These are phyloP conservation scores for Cygnus olor DNA, from an alignment of 2,797 vertebrate species.

Conservation along the genomic window DNA sequence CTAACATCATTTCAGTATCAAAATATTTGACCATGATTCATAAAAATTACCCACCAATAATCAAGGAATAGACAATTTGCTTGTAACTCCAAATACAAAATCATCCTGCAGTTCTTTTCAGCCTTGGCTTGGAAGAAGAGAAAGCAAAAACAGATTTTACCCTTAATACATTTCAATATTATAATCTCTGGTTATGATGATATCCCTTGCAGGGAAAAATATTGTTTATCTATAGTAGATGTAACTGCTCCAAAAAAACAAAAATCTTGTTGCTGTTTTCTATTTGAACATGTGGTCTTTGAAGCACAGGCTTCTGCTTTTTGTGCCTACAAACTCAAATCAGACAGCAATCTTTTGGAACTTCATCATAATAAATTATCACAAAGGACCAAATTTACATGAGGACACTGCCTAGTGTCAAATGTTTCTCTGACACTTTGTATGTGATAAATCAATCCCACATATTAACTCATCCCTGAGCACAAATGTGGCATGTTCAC, in stretches of 20 bases:
- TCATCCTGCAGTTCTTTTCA: not conserved
- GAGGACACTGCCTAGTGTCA: not conserved
- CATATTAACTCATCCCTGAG: not conserved
- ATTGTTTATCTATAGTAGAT: not conserved
- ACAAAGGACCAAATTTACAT: constrained; percentile 3
- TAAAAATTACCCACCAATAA: not conserved
- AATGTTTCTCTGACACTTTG: not conserved
- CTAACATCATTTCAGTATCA: not conserved
- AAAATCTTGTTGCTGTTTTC: not conserved
- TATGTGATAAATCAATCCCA: not conserved
- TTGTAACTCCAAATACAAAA: not conserved
- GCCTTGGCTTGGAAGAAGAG: not conserved
- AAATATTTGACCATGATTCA: not conserved
- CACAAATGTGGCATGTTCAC: not conserved
- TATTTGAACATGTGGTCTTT: not conserved
- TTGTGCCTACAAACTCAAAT: not conserved
- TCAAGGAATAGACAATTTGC: not conserved
- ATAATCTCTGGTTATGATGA: not conserved
- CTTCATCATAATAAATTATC: not conserved
- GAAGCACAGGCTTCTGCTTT: not conserved
- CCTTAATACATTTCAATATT: not conserved
- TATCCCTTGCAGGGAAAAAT: not conserved
- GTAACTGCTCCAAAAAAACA: not conserved
- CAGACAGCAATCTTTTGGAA: not conserved
- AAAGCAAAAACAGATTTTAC: not conserved